Evolutionary conservation across 2,888 invertebrate species (phyloP), one percentile per base, ranked within the genome.

Genomic region (Drosophila pegasa): DNA sequence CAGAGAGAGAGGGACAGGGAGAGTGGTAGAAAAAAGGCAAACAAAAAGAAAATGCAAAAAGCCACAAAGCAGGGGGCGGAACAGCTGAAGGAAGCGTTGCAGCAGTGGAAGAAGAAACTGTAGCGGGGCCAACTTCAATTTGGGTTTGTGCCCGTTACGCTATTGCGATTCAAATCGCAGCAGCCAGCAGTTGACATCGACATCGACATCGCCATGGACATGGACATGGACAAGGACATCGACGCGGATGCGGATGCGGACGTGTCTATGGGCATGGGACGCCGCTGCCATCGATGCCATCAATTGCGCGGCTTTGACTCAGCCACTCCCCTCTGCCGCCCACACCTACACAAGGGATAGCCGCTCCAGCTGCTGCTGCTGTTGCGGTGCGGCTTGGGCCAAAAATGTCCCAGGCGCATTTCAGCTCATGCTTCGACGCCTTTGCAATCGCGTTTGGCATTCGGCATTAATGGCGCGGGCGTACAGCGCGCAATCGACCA

Each of bases 101-200:
- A 61, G 52, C 33, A 38, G 56, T 45, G 51, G 18, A 59, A 40
- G 18, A 59, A 40, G 75, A 76, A 63, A 63, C 67, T 51, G 65
- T 59, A 59, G 66, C 67, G 64, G 71, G 41, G 47, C 71, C 72
- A 83, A 83, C 83, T 87, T 84, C 83, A 84, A 87, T 83, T 83
- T 84, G 85, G 83, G 80, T 72, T 72, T 76, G 66, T 62, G 64
- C 63, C 63, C 66, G 59, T 25, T 65, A 62, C 70, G 66, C 70
- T 71, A 77, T 73, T 84, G 87, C 81, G 87, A 87, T 83, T 83
- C 85, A 87, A 83, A 83, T 83, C 87, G 84, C 80, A 55, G 87
- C 78, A 60, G 65, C 51, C 70, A 69, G 68, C 72, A 68, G 76
- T 63, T 66, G 76, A 71, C 71, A 60, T 69, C 60, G 63, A 60